Percentiles rank a stretch among this genome's conserved stretches.
These are phyloP conservation scores for Ceratothoa steindachneri DNA, from an alignment of 2,888 invertebrate species.

Conservation along the genomic window DNA sequence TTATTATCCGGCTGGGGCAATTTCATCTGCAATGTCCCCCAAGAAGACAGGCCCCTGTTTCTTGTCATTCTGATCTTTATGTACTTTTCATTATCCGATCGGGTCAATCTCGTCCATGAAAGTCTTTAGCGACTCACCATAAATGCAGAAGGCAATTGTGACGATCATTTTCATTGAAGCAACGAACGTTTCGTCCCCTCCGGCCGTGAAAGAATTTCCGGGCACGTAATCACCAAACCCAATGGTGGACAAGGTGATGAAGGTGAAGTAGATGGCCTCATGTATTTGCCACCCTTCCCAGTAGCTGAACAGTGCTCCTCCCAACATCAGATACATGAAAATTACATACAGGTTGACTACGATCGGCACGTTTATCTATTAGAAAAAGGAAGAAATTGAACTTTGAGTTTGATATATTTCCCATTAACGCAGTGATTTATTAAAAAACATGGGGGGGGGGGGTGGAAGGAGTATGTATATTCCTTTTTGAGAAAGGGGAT, in stretches of 20 bases:
- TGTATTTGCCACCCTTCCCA: slow-evolving; percentile 49
- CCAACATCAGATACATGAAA: slow-evolving; percentile 48
- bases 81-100: no score
- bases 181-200: slow-evolving; percentile 32
- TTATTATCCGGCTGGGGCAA: no score
- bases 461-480: no score
- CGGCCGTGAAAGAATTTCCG: slow-evolving; percentile 49
- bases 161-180: slow-evolving; percentile 48
- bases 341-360: slow-evolving; percentile 49
- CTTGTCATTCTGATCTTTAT: no score
- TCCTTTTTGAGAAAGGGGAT: no score
- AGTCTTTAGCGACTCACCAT: no score
- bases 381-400: not conserved
- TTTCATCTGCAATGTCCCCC: no score
- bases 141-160: slow-evolving; percentile 52
- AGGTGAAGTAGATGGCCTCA: slow-evolving; percentile 53
- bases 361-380: slow-evolving; percentile 49
- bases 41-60: no score
- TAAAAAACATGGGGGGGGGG: not conserved
- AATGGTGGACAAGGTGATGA: slow-evolving; percentile 55
- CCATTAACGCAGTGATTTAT: not conserved
- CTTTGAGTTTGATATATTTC: not conserved
- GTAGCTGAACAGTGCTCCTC: slow-evolving; percentile 48
- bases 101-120: no score
- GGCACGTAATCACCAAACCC: slow-evolving; percentile 55